Base-by-base conservation (phyloP, 2,888 invertebrate genomes). In the Eupelmus urozonus region DNA sequence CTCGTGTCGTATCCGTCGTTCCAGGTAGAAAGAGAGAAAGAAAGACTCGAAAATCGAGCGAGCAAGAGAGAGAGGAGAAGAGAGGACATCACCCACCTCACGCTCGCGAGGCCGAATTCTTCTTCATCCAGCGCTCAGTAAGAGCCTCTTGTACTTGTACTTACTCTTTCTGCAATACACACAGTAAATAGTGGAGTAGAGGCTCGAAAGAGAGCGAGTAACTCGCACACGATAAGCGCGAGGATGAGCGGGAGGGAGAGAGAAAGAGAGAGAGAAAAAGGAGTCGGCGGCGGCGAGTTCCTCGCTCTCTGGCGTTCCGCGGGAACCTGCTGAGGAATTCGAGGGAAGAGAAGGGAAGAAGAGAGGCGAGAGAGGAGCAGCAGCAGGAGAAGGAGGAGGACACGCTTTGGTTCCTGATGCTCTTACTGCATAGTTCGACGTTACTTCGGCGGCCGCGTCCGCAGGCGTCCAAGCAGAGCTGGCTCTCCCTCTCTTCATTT, bases 371-470 rank as follows among this genome's bases (percentile, higher is more conserved):
- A 76, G 67, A 78, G 80, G 78, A 81, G 82, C 82, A 77, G 82
- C 81, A 82, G 84, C 75, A 82, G 70, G 78, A 81, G 79, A 81
- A 49, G 75, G 82, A 82, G 83, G 83, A 76, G 82, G 81, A 83
- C 82, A 85, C 82, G 83, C 85, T 86, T 85, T 84, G 84, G 84
- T 87, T 87, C 84, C 85, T 86, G 86, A 82, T 88, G 86, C 84
- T 88, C 83, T 85, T 87, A 81, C 85, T 88, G 84, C 84, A 80
- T 80, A 81, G 76, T 70, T 82, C 76, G 81, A 83, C 83, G 74
- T 75, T 83, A 67, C 80, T 80, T 70, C 66, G 69, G 5, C 72
- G 16, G 51, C 51, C 13, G 62, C 25, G 27, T 49, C 81, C 18
- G 60, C 60, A 4, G 57, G 57, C 57, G 74, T 81, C 82, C 82